A percentile compares a stretch with the other conserved stretches of the same genome.
These are phyloP conservation scores for Drosophila yooni DNA, from an alignment of 2,888 invertebrate genomes.

Conservation along the genomic window DNA sequence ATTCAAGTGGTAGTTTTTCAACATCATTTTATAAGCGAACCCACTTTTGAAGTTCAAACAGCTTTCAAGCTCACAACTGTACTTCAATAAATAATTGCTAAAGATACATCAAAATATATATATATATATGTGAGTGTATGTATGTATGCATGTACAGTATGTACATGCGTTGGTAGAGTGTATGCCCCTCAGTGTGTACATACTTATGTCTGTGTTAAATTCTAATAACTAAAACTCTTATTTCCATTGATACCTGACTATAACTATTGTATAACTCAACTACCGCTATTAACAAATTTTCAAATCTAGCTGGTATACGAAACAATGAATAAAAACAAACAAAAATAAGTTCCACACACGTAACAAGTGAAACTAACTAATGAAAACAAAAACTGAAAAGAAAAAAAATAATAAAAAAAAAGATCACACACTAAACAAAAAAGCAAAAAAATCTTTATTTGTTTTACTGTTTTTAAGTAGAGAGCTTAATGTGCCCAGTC, in stretches of 20 bases:
- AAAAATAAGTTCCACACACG: constrained; percentile 22
- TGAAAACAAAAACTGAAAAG: constrained; percentile 15
- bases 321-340: constrained; percentile 6
- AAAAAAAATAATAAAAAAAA: constrained; percentile 3
- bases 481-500: constrained; percentile 79
- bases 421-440: constrained; percentile 18
- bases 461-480: constrained; percentile 72
- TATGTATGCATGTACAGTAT: constrained; percentile 13
- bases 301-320: constrained; percentile 46
- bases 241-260: constrained; percentile 78
- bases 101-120: constrained; percentile 1
- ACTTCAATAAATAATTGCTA: constrained; percentile 55
- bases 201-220: constrained; percentile 63
- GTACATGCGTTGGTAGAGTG: constrained; percentile 18
- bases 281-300: constrained; percentile 70
- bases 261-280: constrained; percentile 54
- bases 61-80: constrained; percentile 54
- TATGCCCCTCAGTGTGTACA: constrained; percentile 17
- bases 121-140: constrained; percentile 5
- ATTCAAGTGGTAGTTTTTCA: not conserved
- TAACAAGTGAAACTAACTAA: constrained; percentile 24
- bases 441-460: constrained; percentile 42
- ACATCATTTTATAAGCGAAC: not conserved
- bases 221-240: constrained; percentile 56
- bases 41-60: constrained; percentile 1